Evolutionary conservation across 2,113 vertebrate genomes (phyloP).

Genomic region (Serilophus lunatus): DNA sequence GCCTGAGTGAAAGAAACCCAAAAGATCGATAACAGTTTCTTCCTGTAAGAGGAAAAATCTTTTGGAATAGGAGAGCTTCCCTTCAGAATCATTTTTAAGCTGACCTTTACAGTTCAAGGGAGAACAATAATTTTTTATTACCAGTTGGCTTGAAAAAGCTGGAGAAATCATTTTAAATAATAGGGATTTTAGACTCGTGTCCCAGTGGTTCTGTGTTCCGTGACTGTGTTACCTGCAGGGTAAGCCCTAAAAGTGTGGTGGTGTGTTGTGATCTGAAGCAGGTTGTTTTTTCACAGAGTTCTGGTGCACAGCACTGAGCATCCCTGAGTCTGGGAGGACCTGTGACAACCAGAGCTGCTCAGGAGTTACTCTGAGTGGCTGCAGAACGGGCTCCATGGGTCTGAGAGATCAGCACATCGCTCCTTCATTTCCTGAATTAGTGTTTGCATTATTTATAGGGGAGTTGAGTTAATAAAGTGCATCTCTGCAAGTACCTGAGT

Average conservation of each 20-base stretch:
- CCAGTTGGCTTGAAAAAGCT: neutral
- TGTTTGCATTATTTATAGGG: neutral
- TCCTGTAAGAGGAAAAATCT: neutral
- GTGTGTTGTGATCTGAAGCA: too few relatives aligned
- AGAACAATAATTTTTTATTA: neutral
- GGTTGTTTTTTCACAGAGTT: fast-evolving
- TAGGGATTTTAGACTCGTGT: neutral
- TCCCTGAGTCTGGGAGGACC: neutral
- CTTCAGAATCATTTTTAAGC: neutral
- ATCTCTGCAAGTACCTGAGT: neutral
- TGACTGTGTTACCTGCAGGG: neutral
- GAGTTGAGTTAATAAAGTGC: neutral
- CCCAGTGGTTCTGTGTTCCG: neutral
- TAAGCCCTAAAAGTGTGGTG: fast-evolving
- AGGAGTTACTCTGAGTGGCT: neutral
- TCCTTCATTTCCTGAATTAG: conserved; percentile 23
- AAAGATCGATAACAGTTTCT: neutral
- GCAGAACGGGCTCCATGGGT: neutral
- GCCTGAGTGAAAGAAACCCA: neutral
- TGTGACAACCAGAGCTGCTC: fast-evolving
- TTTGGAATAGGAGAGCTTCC: neutral
- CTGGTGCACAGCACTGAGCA: neutral
- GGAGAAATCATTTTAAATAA: neutral
- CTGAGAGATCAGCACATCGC: neutral
- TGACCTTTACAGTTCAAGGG: neutral